Conservation (phyloP, 2,797 vertebrate species). For the Onychomys arenicola region DNA sequence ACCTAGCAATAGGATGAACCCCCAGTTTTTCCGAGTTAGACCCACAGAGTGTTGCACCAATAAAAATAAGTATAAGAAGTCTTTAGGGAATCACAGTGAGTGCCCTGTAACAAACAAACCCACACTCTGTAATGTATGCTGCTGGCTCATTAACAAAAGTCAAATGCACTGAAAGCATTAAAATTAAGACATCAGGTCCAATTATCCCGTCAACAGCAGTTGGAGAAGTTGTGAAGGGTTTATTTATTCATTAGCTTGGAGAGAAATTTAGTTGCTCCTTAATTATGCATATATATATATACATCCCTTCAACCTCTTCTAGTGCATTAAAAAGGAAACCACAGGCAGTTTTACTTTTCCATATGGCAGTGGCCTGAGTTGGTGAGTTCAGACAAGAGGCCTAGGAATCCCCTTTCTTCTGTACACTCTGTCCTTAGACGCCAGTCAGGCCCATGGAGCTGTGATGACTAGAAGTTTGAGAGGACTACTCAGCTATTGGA, state of each 20-base stretch:
- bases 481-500: not conserved
- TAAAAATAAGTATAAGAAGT: conserved; percentile 79
- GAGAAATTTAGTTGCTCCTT: conserved; percentile 81
- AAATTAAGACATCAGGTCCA: conserved; percentile 86
- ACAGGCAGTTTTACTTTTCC: not conserved
- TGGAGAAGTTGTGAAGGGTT: conserved; percentile 64
- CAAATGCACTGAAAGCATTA: conserved; percentile 82
- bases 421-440: not conserved
- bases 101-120: conserved; percentile 11
- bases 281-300: conserved; percentile 63
- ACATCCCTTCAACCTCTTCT: conserved; percentile 35
- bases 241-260: conserved; percentile 77
- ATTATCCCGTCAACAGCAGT: conserved; percentile 84
- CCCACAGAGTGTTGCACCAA: conserved; percentile 60
- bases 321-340: not conserved
- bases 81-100: conserved; percentile 81
- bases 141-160: conserved; percentile 84
- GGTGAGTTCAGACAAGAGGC: not conserved
- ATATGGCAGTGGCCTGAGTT: not conserved
- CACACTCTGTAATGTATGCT: conserved; percentile 71
- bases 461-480: fast-evolving
- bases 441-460: not conserved
- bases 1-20: not conserved
- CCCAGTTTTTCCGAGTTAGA: not conserved
- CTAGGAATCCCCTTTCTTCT: not conserved